Evolutionary conservation across 2,113 vertebrate genomes (phyloP).

Genomic region (Physeter macrocephalus): DNA sequence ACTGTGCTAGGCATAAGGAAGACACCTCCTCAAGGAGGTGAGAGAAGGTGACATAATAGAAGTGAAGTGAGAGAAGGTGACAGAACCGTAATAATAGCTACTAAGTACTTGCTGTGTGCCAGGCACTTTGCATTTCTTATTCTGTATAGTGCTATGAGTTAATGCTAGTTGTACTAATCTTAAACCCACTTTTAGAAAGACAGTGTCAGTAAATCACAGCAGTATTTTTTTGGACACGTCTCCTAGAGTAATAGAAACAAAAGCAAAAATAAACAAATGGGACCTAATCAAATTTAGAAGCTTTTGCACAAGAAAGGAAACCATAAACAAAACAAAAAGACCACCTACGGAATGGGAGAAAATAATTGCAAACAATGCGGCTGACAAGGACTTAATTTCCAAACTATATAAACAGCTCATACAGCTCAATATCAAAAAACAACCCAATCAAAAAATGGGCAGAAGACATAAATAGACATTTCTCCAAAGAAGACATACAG

Average conservation of each 20-base stretch:
- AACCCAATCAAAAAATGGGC: neutral
- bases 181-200: neutral
- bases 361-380: fast-evolving
- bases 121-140: neutral
- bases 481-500: neutral
- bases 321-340: neutral
- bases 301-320: neutral
- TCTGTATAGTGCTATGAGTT: fast-evolving
- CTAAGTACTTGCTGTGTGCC: too few relatives aligned
- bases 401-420: neutral
- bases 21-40: neutral
- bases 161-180: neutral
- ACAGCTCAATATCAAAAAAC: neutral
- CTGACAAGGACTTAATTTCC: neutral
- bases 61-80: neutral
- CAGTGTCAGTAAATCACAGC: neutral
- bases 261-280: neutral
- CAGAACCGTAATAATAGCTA: fast-evolving
- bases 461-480: neutral
- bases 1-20: neutral
- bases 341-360: neutral
- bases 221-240: neutral
- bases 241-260: neutral
- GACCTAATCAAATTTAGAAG: neutral
- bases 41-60: neutral